Evolutionary conservation across 2,797 vertebrate species (phyloP), one percentile per base, ranked within the genome.

Genomic region (Orientallactaga sibirica): DNA sequence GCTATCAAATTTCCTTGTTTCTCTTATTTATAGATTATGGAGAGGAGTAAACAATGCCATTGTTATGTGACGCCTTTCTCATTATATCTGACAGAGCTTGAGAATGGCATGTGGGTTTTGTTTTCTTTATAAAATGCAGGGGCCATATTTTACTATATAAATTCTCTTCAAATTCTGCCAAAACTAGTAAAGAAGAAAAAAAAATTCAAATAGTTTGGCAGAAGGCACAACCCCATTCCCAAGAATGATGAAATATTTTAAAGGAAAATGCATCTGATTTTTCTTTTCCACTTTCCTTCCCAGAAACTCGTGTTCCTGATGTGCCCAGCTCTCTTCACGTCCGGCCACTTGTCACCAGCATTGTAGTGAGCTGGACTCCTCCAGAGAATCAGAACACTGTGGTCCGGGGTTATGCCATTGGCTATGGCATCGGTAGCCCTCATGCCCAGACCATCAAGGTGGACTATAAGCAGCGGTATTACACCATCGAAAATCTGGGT

Each of bases 341-440:
- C 64, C 99, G 99, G 0, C 98, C 99, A 0, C 98, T 99, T 62
- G 98, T 99, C 92, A 99, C 99, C 96, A 99, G 99, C 92, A 99
- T 99, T 0, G 99, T 99, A 68, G 99, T 99, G 43, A 99, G 99
- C 98, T 99, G 99, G 99, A 99, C 99, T 0, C 99, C 99, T 0
- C 99, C 99, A 0, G 99, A 99, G 97, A 99, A 99, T 98, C 99
- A 99, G 98, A 99, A 99, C 97, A 99, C 99, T 0, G 99, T 99
- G 97, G 99, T 99, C 89, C 98, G 99, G n/a, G 99, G 99, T 29
- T 99, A 99, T 62, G 98, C 98, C 24, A 99, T 99, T 33, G 99
- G 99, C 68, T 99, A 99, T 0, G 99, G 99, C 91, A 98, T 99
- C 10, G 99, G 99, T 92, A 99, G 99, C 76, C 99, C 99, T 24